Evolutionary conservation across 2,797 vertebrate species (phyloP).

Genomic region (Cheirogaleus major): DNA sequence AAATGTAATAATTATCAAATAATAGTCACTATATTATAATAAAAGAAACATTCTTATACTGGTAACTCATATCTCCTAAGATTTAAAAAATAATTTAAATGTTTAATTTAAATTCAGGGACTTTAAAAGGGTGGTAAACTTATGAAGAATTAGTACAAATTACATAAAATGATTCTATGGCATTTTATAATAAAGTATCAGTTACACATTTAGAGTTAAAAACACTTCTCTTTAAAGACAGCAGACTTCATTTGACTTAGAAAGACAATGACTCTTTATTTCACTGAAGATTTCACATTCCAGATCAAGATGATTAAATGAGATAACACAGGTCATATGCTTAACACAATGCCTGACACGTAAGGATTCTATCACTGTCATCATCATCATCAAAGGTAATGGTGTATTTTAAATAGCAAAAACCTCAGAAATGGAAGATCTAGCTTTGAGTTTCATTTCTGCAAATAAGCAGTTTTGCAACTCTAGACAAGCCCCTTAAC

Average conservation of each 20-base stretch:
- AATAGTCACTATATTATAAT: not conserved
- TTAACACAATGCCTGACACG: not conserved
- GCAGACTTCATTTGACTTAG: not conserved
- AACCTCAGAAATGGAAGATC: not conserved
- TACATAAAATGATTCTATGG: slow-evolving; percentile 20
- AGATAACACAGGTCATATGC: not conserved
- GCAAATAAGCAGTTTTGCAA: not conserved
- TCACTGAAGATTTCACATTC: not conserved
- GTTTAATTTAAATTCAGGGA: slow-evolving; percentile 46
- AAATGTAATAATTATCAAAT: slow-evolving; percentile 5
- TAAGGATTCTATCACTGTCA: not conserved
- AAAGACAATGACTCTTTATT: not conserved
- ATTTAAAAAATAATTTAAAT: slow-evolving; percentile 32
- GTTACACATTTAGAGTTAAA: not conserved
- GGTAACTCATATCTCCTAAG: slow-evolving; percentile 17
- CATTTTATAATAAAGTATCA: slow-evolving; percentile 40
- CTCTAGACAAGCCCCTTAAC: not conserved
- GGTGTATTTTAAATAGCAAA: not conserved
- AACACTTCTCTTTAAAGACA: slow-evolving; percentile 35
- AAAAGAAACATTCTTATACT: not conserved
- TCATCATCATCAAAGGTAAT: not conserved
- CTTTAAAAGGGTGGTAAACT: slow-evolving; percentile 24
- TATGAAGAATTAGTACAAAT: slow-evolving; percentile 5
- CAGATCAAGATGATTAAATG: not conserved
- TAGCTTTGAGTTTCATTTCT: not conserved